Percentiles rank a stretch among this genome's conserved stretches.
Evolutionary conservation across 2,797 vertebrate species (phyloP).

Genomic region (Enteromius afrohamiltoni): DNA sequence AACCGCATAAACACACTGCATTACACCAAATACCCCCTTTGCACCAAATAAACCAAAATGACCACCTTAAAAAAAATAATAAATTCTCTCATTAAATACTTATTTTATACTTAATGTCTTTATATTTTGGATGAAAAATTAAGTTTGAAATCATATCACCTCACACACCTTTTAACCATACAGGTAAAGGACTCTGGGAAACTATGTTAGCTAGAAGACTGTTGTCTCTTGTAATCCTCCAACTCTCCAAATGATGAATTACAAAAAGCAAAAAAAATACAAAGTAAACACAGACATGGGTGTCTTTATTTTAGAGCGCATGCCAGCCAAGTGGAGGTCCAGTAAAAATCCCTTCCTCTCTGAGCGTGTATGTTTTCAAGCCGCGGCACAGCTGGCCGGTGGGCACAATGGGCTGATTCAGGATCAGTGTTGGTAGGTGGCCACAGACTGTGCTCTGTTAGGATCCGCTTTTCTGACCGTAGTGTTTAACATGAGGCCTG

Average conservation of each 20-base stretch:
- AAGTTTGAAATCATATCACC: neutral
- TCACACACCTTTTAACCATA: constrained; percentile 1
- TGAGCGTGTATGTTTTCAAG: constrained; percentile 59
- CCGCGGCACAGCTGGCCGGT: constrained; percentile 69
- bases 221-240: constrained; percentile 25
- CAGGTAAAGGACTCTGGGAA: constrained; percentile 24
- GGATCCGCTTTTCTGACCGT: constrained; percentile 69
- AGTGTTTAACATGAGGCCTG: constrained; percentile 40
- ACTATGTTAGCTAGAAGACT: neutral
- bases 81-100: neutral
- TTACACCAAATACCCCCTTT: too few species aligned
- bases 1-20: too few species aligned
- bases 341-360: constrained; percentile 70
- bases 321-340: constrained; percentile 63
- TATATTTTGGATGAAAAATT: neutral
- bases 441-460: constrained; percentile 68
- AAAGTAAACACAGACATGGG: constrained; percentile 71
- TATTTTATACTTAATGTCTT: too few species aligned
- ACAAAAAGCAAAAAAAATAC: constrained; percentile 67
- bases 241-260: constrained; percentile 37
- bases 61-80: too few species aligned
- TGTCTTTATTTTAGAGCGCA: constrained; percentile 65
- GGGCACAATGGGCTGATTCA: constrained; percentile 80
- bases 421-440: constrained; percentile 69
- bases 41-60: too few species aligned